Evolutionary conservation across 2,113 vertebrate genomes (phyloP), one percentile per base, ranked within the genome.

Genomic region (Hucho hucho): DNA sequence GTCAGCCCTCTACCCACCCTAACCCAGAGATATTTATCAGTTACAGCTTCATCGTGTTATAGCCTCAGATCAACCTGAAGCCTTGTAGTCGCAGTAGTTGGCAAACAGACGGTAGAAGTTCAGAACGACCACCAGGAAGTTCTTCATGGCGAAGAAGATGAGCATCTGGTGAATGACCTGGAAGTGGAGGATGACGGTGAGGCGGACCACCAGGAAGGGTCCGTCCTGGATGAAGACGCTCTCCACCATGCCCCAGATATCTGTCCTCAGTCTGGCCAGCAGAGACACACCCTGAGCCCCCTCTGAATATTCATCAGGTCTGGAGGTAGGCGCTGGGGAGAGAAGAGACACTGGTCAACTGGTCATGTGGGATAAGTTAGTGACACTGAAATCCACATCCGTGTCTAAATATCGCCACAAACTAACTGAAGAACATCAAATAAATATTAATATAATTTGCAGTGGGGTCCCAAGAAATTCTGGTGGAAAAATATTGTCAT

Each of bases 151-250:
- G 37, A 98, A 99, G 91, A 99, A 99, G 16, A 95, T 89, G 69
- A 99, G 87, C 98, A 99, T 99, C 84, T 99, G 97, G 82, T 95
- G 95, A 78, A 95, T 91, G 70, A 97, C 92, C 3, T 85, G 11
- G 71, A 92, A 96, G 67, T 92, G 84, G 24, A 83, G 90, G 93
- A 98, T 96, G 74, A 98, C 87, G 0, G 92, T 88, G 47, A 98
- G 88, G 1, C 98, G 92, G 70, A 97, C 93, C 2, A 94, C 72
- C 56, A 99, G 90, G 81, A 99, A 99, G 12, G 98, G 98, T 0
- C 97, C 98, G 0, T 99, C 97, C 80, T 99, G 97, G 70, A 98
- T 97, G 76, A 99, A 95, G 69, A 99, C 71, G 18, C 94, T 95
- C 88, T 97, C 95, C 11, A 94, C 90, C 0, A 96, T 95, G 79